phyloP scores from a whole-genome alignment of 2,113 vertebrate species.

The Burhinus oedicnemus region DNA sequence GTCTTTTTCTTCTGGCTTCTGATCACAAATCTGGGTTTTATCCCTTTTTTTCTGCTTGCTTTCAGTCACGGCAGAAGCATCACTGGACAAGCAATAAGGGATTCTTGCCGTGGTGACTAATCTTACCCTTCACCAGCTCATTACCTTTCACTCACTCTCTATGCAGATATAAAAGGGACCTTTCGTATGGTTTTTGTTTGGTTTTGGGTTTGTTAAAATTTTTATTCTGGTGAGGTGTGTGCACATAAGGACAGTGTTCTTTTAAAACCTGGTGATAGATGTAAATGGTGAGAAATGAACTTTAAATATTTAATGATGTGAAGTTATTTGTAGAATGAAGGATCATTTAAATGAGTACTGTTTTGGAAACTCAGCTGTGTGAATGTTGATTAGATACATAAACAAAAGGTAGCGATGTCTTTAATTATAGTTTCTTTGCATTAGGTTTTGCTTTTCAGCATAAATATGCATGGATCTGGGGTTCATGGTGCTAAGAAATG shows the following conservation, averaged over 20 bases:
- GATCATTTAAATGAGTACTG: not conserved
- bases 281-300: not conserved
- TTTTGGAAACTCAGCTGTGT: constrained; percentile 12
- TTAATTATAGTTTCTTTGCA: constrained; percentile 1
- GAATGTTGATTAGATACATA: constrained; percentile 5
- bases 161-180: not conserved
- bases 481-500: not conserved
- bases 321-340: not conserved
- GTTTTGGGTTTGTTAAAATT: no score
- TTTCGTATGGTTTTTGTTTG: not conserved
- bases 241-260: no score
- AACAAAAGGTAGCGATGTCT: constrained; percentile 2
- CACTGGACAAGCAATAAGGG: not conserved
- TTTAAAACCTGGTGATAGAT: not conserved
- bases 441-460: not conserved
- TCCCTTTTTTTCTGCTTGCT: not conserved
- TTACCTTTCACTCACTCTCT: not conserved
- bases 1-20: not conserved
- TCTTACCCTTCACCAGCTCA: not conserved
- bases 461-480: not conserved
- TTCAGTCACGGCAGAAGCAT: not conserved
- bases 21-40: not conserved
- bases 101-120: not conserved
- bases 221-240: no score
- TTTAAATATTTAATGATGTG: not conserved